Evolutionary conservation across 2,888 invertebrate genomes (phyloP).

Genomic region (Anodontia alba): DNA sequence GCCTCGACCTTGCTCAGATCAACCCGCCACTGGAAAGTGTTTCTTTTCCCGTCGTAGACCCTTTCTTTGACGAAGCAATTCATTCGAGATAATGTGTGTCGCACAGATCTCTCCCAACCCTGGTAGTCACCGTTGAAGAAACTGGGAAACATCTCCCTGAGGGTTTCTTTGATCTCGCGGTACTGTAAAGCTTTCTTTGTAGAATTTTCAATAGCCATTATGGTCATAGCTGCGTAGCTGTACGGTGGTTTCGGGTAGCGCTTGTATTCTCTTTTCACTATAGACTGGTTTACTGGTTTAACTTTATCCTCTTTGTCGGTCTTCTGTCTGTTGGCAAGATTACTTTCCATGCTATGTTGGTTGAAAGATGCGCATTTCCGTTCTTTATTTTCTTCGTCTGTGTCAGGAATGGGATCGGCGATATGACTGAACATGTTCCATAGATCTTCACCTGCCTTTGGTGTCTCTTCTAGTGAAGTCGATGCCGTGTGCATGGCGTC

Average conservation of each 20-base stretch:
- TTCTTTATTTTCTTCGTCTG: too few species aligned
- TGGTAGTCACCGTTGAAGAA: slow-evolving; percentile 71
- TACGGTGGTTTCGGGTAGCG: slow-evolving; percentile 76
- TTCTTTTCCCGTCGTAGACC: slow-evolving; percentile 9
- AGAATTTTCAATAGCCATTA: slow-evolving; percentile 66
- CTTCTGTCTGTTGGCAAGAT: too few species aligned
- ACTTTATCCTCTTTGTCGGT: background rate
- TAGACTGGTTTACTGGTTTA: background rate
- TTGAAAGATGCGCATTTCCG: too few species aligned
- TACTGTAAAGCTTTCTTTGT: slow-evolving; percentile 62
- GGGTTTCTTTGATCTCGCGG: slow-evolving; percentile 51
- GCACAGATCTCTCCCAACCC: slow-evolving; percentile 75
- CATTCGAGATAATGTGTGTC: slow-evolving; percentile 72
- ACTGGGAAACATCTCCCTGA: slow-evolving; percentile 64
- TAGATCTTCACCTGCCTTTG: too few species aligned
- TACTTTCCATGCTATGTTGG: too few species aligned
- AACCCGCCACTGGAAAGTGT: slow-evolving; percentile 58
- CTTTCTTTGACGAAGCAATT: slow-evolving; percentile 66
- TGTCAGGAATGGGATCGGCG: too few species aligned
- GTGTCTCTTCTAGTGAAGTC: too few species aligned
- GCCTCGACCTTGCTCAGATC: slow-evolving; percentile 57
- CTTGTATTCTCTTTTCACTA: slow-evolving; percentile 42
- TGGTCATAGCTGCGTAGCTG: slow-evolving; percentile 72
- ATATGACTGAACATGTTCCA: too few species aligned
- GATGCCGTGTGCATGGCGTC: too few species aligned